These are phyloP conservation scores for Proteles cristata DNA, from an alignment of 2,113 vertebrate genomes.

Conservation along the genomic window DNA sequence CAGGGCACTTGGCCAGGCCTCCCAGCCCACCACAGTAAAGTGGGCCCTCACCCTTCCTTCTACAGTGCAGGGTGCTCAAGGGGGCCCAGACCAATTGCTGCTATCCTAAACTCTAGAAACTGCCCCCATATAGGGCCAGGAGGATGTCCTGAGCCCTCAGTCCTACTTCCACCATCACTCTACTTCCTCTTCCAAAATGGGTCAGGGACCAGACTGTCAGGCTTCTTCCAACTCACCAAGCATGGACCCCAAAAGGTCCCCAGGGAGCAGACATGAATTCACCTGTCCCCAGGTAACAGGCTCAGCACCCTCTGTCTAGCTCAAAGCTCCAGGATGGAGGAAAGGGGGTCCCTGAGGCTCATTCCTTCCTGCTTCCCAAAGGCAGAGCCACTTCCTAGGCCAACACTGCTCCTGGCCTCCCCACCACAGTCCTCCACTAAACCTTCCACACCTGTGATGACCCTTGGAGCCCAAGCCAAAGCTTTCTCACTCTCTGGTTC, in stretches of 20 bases:
- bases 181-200: not conserved
- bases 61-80: not conserved
- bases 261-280: not conserved
- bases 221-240: not conserved
- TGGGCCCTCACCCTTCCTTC: not conserved
- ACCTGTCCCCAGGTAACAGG: not conserved
- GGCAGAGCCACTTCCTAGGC: not conserved
- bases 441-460: not conserved
- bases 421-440: not conserved
- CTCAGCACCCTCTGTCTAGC: not conserved
- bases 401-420: not conserved
- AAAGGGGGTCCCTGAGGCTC: not conserved
- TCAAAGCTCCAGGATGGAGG: not conserved
- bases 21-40: not conserved
- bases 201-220: not conserved
- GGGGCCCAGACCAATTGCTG: not conserved
- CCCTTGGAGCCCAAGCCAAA: not conserved
- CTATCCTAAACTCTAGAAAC: not conserved
- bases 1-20: not conserved
- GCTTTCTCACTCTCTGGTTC: not conserved
- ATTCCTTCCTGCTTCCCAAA: not conserved
- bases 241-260: not conserved
- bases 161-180: not conserved
- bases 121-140: not conserved
- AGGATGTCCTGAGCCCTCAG: not conserved